These are phyloP conservation scores for Tetragonisca angustula DNA, from an alignment of 2,888 invertebrate genomes.

Conservation along the genomic window DNA sequence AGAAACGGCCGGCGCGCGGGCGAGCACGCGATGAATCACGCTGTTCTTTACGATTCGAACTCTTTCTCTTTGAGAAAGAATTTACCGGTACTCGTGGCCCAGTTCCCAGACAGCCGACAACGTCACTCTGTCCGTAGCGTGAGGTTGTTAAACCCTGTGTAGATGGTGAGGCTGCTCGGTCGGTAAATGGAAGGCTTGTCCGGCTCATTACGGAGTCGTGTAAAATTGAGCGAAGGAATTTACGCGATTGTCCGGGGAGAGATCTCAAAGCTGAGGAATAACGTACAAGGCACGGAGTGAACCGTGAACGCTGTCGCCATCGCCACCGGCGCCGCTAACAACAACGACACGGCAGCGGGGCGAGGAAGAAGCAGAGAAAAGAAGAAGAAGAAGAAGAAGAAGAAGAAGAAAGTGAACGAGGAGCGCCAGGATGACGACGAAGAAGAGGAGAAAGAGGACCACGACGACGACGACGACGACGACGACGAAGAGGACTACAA, in stretches of 20 bases:
- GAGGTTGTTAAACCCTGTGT: neutral
- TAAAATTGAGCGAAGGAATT: neutral
- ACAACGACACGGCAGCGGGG: conserved; percentile 40
- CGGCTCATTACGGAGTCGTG: neutral
- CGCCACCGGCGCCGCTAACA: conserved; percentile 40
- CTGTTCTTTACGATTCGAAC: conserved; percentile 1
- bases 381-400: neutral
- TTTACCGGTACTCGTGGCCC: neutral
- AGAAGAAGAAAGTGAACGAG: conserved; percentile 17
- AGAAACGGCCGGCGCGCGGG: conserved; percentile 14
- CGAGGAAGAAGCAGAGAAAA: conserved; percentile 14
- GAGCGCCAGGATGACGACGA: conserved; percentile 14
- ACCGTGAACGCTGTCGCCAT: conserved; percentile 42
- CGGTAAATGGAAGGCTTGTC: neutral
- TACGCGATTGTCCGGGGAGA: conserved; percentile 65
- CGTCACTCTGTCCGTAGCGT: neutral
- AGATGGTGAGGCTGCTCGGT: neutral
- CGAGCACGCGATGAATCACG: conserved; percentile 27
- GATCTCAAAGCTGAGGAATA: conserved; percentile 72
- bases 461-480: conserved; percentile 32
- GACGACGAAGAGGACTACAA: conserved; percentile 67
- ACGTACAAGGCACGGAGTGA: conserved; percentile 61
- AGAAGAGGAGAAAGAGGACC: conserved; percentile 26
- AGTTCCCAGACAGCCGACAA: neutral
- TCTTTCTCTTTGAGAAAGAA: neutral